A percentile compares a stretch with the other conserved stretches of the same genome.
phyloP scores from a whole-genome alignment of 2,797 vertebrate genomes.

The Vespertilio murinus region DNA sequence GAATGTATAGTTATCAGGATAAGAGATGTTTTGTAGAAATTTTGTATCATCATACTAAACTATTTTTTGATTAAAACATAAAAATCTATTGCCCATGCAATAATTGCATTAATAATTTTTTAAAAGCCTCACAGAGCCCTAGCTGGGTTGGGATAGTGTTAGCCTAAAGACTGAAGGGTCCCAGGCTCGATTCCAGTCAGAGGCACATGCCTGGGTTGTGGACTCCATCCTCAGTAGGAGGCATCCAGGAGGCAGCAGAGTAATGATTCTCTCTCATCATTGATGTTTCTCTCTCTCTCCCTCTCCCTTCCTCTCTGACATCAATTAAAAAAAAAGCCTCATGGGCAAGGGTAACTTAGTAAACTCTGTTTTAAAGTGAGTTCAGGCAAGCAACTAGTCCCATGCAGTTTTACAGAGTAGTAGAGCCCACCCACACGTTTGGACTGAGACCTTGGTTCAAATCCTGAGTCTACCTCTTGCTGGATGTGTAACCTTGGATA shows the following conservation, averaged over 20 bases:
- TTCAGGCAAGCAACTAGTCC: background rate
- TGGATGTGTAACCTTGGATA: background rate
- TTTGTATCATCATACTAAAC: background rate
- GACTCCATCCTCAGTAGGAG: too few relatives aligned
- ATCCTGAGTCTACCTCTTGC: background rate
- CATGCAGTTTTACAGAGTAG: background rate
- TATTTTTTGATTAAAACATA: conserved; percentile 36
- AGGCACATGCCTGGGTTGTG: too few relatives aligned
- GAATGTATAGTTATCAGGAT: background rate
- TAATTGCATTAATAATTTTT: background rate
- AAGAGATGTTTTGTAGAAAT: background rate
- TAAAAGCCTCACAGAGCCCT: background rate
- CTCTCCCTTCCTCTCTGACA: too few relatives aligned
- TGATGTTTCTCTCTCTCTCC: too few relatives aligned
- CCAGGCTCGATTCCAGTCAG: too few relatives aligned
- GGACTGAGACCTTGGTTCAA: background rate
- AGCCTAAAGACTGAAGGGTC: too few relatives aligned
- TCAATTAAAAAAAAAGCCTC: background rate
- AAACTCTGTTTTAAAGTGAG: background rate
- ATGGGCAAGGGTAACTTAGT: background rate
- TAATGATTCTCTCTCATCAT: too few relatives aligned
- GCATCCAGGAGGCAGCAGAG: too few relatives aligned
- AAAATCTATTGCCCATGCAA: background rate
- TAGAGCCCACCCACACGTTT: background rate
- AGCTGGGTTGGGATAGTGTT: too few relatives aligned